Base-by-base conservation (phyloP, 2,797 vertebrate species). In the Pogonophryne albipinna region DNA sequence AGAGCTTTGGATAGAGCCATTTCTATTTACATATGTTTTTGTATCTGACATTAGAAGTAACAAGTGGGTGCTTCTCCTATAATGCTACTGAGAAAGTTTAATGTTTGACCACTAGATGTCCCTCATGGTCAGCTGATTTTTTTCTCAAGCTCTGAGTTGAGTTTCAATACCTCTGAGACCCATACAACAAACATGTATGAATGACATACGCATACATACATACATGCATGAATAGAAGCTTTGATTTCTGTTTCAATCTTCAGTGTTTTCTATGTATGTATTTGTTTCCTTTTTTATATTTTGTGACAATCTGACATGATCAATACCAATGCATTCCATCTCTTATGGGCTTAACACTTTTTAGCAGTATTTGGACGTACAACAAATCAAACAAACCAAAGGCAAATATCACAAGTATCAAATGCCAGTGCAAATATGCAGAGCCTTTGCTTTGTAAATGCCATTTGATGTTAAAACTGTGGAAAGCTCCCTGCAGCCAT, bases 51-150 rank as follows among this genome's bases (percentile, higher is more conserved):
- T 3, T 2, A 27, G 8, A 41, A 31, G 11, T 42, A 16, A 66
- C 53, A 72, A 12, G 55, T 45, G 9, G 42, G 1, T n/a, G 38
- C 52, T 31, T 16, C 42, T 41, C 7, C 0, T 51, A 49, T 15
- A 4, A 64, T 17, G 27, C 4, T 14, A n/a, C 20, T 61, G 27
- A 9, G 12, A 47, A 71, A 10, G 41, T 83, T 82, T 80, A 38
- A 12, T 71, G 27, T 51, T 65, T 64, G 17, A 83, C 94, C 95
- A 91, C 92, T 89, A 95, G 94, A 91, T 92, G 95, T 88, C 93
- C 34, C 86, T 83, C 89, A 84, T 55, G 78, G 19, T 80, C 83
- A 89, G 76, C 53, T 53, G 46, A 78, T 87, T 71, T 19, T 38
- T 70, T 46, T 49, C 46, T 57, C n/a, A 38, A 10, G 2, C 19